Evolutionary conservation across 2,888 invertebrate genomes (phyloP).

Genomic region (Lepidonotus clava): DNA sequence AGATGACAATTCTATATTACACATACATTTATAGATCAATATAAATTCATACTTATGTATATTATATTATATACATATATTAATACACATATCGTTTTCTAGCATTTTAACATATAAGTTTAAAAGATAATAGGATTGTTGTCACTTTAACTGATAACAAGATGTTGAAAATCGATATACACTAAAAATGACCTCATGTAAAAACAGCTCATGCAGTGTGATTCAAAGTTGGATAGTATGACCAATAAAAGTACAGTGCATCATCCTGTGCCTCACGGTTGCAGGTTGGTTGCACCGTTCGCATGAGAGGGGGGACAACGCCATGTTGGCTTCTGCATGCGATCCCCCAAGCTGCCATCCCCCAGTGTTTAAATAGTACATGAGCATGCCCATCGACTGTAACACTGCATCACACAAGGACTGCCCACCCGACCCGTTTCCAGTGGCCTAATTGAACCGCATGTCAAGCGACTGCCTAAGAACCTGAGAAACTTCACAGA

Average conservation of each 20-base stretch:
- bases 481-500: constrained; percentile 11
- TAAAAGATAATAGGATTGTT: no score
- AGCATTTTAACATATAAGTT: no score
- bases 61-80: neutral
- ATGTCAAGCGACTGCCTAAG: neutral
- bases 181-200: no score
- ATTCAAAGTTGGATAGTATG: no score
- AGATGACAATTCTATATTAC: neutral
- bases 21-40: neutral
- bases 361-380: constrained; percentile 8
- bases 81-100: no score
- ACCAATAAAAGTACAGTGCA: no score
- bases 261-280: no score
- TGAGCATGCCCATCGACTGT: constrained; percentile 7
- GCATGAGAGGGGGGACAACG: neutral
- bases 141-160: no score
- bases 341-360: neutral
- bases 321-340: neutral
- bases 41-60: neutral
- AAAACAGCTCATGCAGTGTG: no score
- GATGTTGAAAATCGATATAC: no score
- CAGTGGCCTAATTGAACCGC: neutral
- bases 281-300: neutral
- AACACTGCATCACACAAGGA: constrained; percentile 18
- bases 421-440: neutral